Evolutionary conservation across 2,797 vertebrate species (phyloP).

Genomic region (Neomorphus geoffroyi): DNA sequence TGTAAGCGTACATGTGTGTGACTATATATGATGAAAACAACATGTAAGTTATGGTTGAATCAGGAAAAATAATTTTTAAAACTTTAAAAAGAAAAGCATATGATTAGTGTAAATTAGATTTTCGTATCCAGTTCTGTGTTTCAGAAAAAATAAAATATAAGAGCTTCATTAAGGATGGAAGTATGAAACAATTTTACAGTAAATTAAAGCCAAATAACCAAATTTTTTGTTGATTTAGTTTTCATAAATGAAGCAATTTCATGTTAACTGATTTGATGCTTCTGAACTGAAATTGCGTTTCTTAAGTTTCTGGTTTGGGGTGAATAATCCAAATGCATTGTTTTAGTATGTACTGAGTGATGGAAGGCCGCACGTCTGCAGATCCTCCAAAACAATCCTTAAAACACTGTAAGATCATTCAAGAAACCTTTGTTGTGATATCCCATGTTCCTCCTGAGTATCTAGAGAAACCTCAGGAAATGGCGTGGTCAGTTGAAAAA

Average conservation of each 20-base stretch:
- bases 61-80: neutral
- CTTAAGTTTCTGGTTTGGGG: neutral
- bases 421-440: neutral
- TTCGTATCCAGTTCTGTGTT: neutral
- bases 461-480: neutral
- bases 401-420: neutral
- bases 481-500: neutral
- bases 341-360: accelerated
- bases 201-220: neutral
- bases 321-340: neutral
- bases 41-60: neutral
- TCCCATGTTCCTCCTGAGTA: neutral
- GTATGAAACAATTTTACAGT: neutral
- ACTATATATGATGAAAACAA: neutral
- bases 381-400: neutral
- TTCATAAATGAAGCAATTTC: neutral
- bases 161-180: neutral
- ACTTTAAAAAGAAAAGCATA: neutral
- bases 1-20: neutral
- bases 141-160: neutral
- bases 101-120: neutral
- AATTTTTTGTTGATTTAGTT: neutral
- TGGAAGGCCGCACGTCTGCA: neutral
- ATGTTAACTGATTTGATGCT: neutral
- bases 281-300: neutral